Evolutionary conservation across 2,797 vertebrate genomes (phyloP).

Genomic region (Semaprochilodus insignis): DNA sequence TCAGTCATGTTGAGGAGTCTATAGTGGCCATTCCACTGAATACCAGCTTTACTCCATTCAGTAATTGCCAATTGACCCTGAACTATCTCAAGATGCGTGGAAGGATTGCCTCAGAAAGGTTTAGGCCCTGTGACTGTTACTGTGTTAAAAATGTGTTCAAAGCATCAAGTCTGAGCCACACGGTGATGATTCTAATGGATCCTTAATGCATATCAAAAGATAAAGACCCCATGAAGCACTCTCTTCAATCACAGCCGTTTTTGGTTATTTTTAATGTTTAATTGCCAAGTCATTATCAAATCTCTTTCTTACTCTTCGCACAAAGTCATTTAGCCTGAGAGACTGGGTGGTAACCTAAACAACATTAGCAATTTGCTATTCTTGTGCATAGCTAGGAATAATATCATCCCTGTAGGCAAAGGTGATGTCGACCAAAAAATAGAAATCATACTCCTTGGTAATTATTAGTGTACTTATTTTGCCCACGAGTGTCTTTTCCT

Average conservation of each 20-base stretch:
- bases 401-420: conserved; percentile 24
- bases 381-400: conserved; percentile 14
- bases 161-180: neutral
- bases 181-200: neutral
- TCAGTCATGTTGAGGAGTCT: too few relatives aligned
- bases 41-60: neutral
- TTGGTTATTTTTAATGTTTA: neutral
- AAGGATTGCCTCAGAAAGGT: neutral
- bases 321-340: conserved; percentile 1
- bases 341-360: conserved; percentile 23
- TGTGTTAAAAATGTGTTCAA: neutral
- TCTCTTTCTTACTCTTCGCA: neutral
- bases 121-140: neutral
- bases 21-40: too few relatives aligned
- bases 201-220: neutral
- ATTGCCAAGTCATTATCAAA: neutral
- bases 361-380: conserved; percentile 28
- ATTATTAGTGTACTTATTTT: conserved; percentile 49
- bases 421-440: conserved; percentile 43
- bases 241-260: conserved; percentile 4
- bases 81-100: neutral
- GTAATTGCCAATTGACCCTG: neutral
- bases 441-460: conserved; percentile 43
- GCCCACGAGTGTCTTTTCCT: conserved; percentile 30
- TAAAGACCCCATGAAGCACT: neutral